Base-by-base conservation (phyloP, 2,797 vertebrate species). In the Danio aesculapii region DNA sequence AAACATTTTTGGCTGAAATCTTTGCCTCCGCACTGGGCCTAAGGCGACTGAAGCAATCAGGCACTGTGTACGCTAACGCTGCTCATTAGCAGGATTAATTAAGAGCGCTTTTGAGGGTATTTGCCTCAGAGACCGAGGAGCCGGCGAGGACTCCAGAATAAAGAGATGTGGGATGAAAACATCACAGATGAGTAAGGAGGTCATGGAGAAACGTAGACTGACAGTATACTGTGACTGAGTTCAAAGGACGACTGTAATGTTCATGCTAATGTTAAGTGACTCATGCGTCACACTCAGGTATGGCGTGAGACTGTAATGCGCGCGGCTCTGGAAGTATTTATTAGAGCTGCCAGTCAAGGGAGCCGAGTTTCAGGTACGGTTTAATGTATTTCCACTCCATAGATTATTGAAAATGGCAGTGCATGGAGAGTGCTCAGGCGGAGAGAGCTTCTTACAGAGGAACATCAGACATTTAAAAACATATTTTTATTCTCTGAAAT, bases 71-170 rank as follows among this genome's bases (percentile, higher is more conserved):
- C 79, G 85, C 83, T 92, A 91, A 91, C 90, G 87, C 89, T 87
- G 88, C 86, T 92, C 90, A 94, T 93, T 90, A 92, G 90, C 84
- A 82, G 88, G 88, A 92, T 93, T 92, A 92, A 93, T 93, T 93
- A 91, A 86, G 87, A 89, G 87, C 84, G 79, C 81, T 88, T 87
- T 80, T 63, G 88, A 91, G 85, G 88, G 88, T 81, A 86, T 82
- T 83, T 88, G 85, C 71, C 70, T 59, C 47, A 6, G 80, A 14
- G 84, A 91, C 77, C 87, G 71, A 73, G 43, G 74, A 90, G 86
- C 90, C 88, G 89, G 91, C 82, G 77, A 88, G 84, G 88, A 89
- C 91, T 92, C 89, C 89, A 72, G 81, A 73, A 77, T 49, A 84
- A 81, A 80, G 75, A 85, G 59, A 77, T 10, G 81, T 16, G 75